These are phyloP conservation scores for Zophobas atratus DNA, from an alignment of 1,140 invertebrate species.

Conservation along the genomic window DNA sequence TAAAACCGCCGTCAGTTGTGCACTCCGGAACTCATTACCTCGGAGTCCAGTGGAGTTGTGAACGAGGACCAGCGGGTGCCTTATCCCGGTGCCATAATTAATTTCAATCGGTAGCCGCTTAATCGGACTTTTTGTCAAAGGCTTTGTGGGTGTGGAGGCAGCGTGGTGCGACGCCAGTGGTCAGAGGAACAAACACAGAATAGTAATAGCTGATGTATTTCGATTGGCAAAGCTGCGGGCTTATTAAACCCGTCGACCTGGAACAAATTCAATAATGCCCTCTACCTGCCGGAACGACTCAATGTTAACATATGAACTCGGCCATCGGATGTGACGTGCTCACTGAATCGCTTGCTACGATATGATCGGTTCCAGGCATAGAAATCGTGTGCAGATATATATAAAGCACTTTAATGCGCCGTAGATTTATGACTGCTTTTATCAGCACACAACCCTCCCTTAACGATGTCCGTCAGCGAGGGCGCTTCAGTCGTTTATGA, in stretches of 20 bases:
- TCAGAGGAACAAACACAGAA: conserved; percentile 45
- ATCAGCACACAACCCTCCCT: conserved; percentile 61
- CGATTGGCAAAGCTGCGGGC: conserved; percentile 48
- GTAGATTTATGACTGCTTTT: conserved; percentile 64
- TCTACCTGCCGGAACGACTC: conserved; percentile 51
- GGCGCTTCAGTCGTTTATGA: conserved; percentile 53
- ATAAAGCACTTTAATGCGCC: conserved; percentile 60
- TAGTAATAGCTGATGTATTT: conserved; percentile 52
- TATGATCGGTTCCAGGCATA: conserved; percentile 58
- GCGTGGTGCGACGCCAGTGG: conserved; percentile 44
- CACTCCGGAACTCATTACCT: conserved; percentile 17
- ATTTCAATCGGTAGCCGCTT: conserved; percentile 49
- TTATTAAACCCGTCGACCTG: conserved; percentile 50
- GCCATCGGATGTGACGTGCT: conserved; percentile 56
- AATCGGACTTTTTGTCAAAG: conserved; percentile 49
- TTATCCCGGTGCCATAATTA: conserved; percentile 51
- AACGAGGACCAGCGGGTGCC: conserved; percentile 47
- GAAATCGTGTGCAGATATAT: conserved; percentile 57
- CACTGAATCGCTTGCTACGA: conserved; percentile 56
- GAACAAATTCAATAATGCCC: conserved; percentile 50
- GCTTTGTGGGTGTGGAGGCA: conserved; percentile 42
- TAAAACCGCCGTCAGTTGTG: conserved; percentile 4
- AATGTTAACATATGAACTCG: conserved; percentile 53
- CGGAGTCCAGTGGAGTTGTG: conserved; percentile 27
- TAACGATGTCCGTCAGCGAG: conserved; percentile 62